These are phyloP conservation scores for Ylistrum balloti DNA, from an alignment of 1,140 invertebrate species.

Conservation along the genomic window DNA sequence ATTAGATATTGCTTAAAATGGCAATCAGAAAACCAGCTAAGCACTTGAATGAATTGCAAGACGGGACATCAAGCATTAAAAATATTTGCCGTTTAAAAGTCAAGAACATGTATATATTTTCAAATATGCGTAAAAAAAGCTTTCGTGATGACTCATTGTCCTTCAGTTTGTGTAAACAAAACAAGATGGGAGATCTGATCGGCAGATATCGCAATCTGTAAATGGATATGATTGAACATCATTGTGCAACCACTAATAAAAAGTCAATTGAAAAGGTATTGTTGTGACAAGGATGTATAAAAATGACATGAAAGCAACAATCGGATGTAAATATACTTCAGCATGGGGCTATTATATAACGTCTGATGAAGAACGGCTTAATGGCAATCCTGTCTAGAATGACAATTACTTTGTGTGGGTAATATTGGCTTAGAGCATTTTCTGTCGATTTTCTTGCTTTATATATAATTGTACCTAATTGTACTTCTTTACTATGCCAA, in stretches of 20 bases:
- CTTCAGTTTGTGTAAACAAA: too few relatives aligned
- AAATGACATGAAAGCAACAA: neutral
- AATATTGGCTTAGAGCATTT: neutral
- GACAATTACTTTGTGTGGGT: neutral
- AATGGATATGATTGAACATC: neutral
- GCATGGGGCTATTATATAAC: neutral
- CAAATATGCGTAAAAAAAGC: too few relatives aligned
- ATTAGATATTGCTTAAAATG: too few relatives aligned
- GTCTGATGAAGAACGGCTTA: neutral
- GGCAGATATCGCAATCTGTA: neutral
- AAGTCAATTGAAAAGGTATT: neutral
- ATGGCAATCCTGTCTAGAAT: neutral
- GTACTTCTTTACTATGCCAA: too few relatives aligned
- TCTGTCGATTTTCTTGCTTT: too few relatives aligned
- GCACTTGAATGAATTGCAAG: too few relatives aligned
- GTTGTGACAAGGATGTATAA: neutral
- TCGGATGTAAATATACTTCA: neutral
- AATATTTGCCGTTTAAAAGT: too few relatives aligned
- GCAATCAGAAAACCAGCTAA: too few relatives aligned
- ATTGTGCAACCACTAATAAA: neutral
- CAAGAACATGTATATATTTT: too few relatives aligned
- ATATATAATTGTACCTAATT: too few relatives aligned
- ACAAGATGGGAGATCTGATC: neutral
- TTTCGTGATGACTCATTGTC: too few relatives aligned
- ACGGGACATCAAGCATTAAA: too few relatives aligned